Evolutionary conservation across 2,888 invertebrate species (phyloP).

Genomic region (Chymomyza procnemis): DNA sequence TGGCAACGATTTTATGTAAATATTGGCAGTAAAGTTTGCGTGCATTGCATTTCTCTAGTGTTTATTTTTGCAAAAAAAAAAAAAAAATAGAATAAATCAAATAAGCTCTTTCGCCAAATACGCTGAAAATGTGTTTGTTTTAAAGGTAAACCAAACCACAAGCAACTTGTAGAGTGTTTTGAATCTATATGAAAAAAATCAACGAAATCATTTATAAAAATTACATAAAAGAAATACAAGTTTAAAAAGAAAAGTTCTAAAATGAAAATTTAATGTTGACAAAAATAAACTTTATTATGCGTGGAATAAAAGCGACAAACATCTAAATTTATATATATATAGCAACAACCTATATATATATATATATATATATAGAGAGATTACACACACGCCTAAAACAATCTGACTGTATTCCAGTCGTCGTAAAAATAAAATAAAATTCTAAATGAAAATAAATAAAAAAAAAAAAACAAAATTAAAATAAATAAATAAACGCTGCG

Average conservation of each 20-base stretch:
- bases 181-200: no score
- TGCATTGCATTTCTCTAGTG: not conserved
- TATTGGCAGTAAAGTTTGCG: not conserved
- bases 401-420: conserved; percentile 8
- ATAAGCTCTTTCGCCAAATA: not conserved
- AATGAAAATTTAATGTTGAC: conserved; percentile 40
- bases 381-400: conserved; percentile 14
- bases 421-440: conserved; percentile 14
- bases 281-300: conserved; percentile 70
- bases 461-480: conserved; percentile 4
- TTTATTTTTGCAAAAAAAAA: not conserved
- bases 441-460: conserved; percentile 31
- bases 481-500: conserved; percentile 35
- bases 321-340: conserved; percentile 17
- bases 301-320: conserved; percentile 53
- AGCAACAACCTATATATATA: conserved; percentile 9
- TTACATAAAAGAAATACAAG: conserved; percentile 3
- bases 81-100: not conserved
- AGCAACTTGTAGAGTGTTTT: not conserved
- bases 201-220: no score
- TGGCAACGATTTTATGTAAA: not conserved
- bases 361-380: conserved; percentile 23
- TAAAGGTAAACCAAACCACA: not conserved
- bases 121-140: not conserved
- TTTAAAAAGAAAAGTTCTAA: not conserved